Percentiles rank a stretch among this genome's conserved stretches.
These are phyloP conservation scores for Sparidentex hasta DNA, from an alignment of 2,797 vertebrate genomes.

Conservation along the genomic window DNA sequence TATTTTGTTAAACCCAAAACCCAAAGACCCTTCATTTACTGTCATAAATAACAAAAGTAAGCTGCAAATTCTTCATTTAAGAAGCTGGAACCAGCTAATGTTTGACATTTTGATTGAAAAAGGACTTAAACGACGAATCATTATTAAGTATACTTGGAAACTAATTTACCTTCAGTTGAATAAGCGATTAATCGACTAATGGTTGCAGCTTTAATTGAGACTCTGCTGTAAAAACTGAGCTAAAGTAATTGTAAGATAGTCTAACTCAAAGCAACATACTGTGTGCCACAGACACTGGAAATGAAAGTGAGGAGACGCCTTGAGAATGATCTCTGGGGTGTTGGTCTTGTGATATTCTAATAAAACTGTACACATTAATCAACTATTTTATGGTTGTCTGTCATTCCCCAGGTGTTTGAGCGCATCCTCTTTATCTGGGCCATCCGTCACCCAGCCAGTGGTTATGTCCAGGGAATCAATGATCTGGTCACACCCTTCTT, in stretches of 20 bases:
- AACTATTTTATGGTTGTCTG: not conserved
- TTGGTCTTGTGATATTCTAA: not conserved
- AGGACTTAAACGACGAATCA: too few species aligned
- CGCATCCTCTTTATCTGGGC: slow-evolving; percentile 99
- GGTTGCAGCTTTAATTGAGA: not conserved
- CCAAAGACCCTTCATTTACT: too few species aligned
- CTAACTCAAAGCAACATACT: not conserved
- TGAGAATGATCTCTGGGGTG: not conserved
- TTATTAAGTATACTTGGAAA: too few species aligned
- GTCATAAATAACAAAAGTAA: too few species aligned
- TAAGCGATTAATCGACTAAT: too few species aligned
- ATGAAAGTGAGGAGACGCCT: not conserved
- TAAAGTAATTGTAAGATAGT: not conserved
- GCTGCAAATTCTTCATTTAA: too few species aligned
- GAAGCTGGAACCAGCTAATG: too few species aligned
- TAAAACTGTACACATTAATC: not conserved
- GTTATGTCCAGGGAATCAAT: slow-evolving; percentile 99
- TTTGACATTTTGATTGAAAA: too few species aligned
- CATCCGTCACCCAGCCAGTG: slow-evolving; percentile 98
- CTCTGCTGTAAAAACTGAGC: not conserved
- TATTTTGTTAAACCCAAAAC: too few species aligned
- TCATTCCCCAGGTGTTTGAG: slow-evolving; percentile 93
- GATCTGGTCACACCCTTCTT: slow-evolving; percentile 99
- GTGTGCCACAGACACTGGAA: not conserved
- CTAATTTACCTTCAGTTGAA: too few species aligned